Evolutionary conservation across 1,140 invertebrate genomes (phyloP).

Genomic region (Halictus rubicundus): DNA sequence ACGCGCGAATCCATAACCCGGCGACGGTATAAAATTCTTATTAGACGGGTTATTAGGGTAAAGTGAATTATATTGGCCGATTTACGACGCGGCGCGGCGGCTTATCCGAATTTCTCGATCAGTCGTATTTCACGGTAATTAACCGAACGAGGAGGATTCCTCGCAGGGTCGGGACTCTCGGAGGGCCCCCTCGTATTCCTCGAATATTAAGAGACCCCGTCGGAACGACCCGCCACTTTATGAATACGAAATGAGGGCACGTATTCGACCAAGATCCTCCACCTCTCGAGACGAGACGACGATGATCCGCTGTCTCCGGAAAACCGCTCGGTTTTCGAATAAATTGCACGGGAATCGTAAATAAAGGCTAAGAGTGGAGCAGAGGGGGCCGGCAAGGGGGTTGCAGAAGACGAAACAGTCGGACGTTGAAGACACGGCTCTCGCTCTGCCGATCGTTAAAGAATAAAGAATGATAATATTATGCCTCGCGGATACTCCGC

Average conservation of each 20-base stretch:
- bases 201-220: slow-evolving; percentile 57
- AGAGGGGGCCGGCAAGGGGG: not conserved
- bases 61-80: slow-evolving; percentile 34
- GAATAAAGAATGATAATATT: slow-evolving; percentile 66
- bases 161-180: too few relatives aligned
- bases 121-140: slow-evolving; percentile 57
- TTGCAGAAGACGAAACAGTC: not conserved
- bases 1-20: not conserved
- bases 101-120: slow-evolving; percentile 43
- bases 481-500: slow-evolving; percentile 45
- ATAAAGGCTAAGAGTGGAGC: slow-evolving; percentile 2
- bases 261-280: not conserved
- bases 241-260: slow-evolving; percentile 61
- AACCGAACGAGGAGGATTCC: slow-evolving; percentile 19
- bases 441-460: slow-evolving; percentile 65
- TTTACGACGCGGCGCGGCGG: slow-evolving; percentile 20
- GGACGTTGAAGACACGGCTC: slow-evolving; percentile 50
- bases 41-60: slow-evolving; percentile 23
- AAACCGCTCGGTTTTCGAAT: slow-evolving; percentile 61
- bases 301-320: slow-evolving; percentile 37
- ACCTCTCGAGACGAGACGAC: not conserved
- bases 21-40: slow-evolving; percentile 9
- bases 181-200: not conserved
- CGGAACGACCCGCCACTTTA: slow-evolving; percentile 37
- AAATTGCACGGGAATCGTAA: slow-evolving; percentile 57